phyloP scores from a whole-genome alignment of 2,888 invertebrate species.

The Daptonema setosum region DNA sequence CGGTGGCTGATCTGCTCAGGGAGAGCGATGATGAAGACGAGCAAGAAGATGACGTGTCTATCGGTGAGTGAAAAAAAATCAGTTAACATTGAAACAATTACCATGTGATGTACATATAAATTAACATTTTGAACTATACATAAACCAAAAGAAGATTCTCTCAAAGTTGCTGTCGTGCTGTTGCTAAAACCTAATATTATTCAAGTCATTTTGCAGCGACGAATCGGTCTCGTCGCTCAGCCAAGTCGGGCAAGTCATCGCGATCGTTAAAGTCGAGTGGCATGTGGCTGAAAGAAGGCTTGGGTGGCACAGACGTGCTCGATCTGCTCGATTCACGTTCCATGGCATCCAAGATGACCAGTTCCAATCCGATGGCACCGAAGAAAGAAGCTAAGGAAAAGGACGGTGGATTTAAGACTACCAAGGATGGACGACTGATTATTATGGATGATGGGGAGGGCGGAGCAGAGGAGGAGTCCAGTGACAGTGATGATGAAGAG shows the following conservation, averaged over 20 bases:
- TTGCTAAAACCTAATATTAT: too few species aligned
- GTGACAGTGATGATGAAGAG: not conserved
- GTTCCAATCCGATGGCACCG: not conserved
- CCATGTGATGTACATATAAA: too few species aligned
- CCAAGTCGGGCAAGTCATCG: too few species aligned
- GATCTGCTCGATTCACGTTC: not conserved
- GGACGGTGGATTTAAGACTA: not conserved
- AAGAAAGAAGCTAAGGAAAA: not conserved
- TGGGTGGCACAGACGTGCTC: not conserved
- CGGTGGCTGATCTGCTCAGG: not conserved
- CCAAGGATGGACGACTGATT: not conserved
- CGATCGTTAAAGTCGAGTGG: too few species aligned
- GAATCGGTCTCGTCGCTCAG: too few species aligned
- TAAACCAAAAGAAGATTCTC: too few species aligned
- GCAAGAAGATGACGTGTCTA: not conserved
- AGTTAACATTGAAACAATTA: not conserved
- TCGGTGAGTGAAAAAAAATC: not conserved
- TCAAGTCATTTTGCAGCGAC: too few species aligned
- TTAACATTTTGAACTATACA: too few species aligned
- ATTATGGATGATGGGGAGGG: not conserved
- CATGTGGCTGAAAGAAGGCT: not conserved
- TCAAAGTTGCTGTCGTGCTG: too few species aligned
- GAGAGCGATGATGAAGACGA: not conserved
- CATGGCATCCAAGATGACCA: not conserved
- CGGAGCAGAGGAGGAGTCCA: too few species aligned